These are phyloP conservation scores for Calephelis virginiensis DNA, from an alignment of 1,140 invertebrate species.

Conservation along the genomic window DNA sequence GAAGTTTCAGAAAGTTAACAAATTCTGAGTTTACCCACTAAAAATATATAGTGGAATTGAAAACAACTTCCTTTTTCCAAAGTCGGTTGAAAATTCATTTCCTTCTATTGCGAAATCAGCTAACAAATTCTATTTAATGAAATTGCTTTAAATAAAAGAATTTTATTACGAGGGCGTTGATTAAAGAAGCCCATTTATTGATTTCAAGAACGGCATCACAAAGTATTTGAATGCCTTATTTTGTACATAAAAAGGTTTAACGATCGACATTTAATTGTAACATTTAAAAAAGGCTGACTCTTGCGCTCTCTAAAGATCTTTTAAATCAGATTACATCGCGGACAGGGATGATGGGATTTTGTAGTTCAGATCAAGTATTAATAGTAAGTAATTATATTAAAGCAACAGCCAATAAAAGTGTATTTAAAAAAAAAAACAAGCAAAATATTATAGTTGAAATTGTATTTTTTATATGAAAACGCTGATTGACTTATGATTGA, in stretches of 20 bases:
- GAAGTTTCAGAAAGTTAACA: no score
- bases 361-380: no score
- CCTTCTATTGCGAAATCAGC: not conserved
- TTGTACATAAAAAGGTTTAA: conserved; percentile 54
- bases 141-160: conserved; percentile 62
- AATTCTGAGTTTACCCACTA: no score
- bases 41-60: conserved; percentile 1
- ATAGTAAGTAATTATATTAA: no score
- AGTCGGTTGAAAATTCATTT: not conserved
- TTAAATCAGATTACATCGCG: not conserved
- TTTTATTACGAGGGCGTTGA: conserved; percentile 69
- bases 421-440: no score
- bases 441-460: no score
- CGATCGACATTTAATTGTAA: conserved; percentile 33
- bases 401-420: no score
- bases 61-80: conserved; percentile 7
- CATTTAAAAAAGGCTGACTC: conserved; percentile 24
- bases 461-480: no score
- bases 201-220: conserved; percentile 67
- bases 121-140: conserved; percentile 53
- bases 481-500: no score
- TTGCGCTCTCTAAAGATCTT: not conserved
- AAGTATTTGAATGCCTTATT: conserved; percentile 63
- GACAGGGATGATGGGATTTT: not conserved
- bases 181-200: conserved; percentile 73